These are phyloP conservation scores for Erinaceus europaeus DNA, from an alignment of 2,113 vertebrate genomes.

Conservation along the genomic window DNA sequence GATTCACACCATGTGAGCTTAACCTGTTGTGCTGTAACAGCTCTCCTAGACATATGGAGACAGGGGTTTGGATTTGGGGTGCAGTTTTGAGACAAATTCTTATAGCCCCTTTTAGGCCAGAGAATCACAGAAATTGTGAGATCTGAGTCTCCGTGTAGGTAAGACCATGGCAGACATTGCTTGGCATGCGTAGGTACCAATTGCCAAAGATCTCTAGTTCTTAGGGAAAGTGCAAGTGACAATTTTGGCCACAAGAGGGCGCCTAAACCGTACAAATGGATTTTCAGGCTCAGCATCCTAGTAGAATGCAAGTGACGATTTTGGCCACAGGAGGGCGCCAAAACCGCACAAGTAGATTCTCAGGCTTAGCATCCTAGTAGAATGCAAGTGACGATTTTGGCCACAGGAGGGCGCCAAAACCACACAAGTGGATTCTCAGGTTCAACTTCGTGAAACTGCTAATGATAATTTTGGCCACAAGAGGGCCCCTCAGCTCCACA, in stretches of 20 bases:
- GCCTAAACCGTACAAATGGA: background rate
- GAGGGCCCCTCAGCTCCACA: background rate
- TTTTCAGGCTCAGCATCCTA: background rate
- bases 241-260: background rate
- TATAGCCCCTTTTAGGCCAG: background rate
- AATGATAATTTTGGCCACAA: background rate
- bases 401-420: background rate
- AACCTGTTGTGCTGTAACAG: no score
- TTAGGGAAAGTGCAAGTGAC: background rate
- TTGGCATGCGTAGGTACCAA: background rate
- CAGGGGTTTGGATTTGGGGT: background rate
- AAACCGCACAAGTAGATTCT: background rate
- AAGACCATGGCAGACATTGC: background rate
- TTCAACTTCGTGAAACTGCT: rapidly evolving
- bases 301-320: no score
- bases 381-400: no score
- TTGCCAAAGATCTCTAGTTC: background rate
- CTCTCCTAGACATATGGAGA: no score
- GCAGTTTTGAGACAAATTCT: background rate
- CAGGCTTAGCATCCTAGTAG: background rate
- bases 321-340: background rate
- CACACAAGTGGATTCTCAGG: background rate
- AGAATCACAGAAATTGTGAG: background rate
- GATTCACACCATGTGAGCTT: no score
- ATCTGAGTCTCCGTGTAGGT: background rate